These are phyloP conservation scores for Octopus sinensis DNA, from an alignment of 1,140 invertebrate species.

Conservation along the genomic window DNA sequence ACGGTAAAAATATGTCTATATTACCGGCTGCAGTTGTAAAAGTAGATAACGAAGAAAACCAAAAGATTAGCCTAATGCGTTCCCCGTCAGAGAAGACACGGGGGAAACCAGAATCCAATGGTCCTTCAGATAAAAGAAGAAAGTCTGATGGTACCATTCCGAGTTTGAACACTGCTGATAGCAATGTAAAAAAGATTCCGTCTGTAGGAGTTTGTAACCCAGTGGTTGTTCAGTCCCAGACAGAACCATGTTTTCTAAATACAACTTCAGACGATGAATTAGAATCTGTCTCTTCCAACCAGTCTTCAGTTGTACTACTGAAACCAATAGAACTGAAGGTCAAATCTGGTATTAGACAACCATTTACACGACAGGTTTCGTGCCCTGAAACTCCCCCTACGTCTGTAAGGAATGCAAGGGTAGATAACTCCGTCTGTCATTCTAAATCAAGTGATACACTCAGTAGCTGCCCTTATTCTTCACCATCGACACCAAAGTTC, in stretches of 20 bases:
- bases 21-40: conserved; percentile 27
- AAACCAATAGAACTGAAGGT: conserved; percentile 48
- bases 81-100: not conserved
- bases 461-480: conserved; percentile 40
- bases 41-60: conserved; percentile 4
- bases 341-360: conserved; percentile 24
- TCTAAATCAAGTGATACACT: conserved; percentile 48
- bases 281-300: conserved; percentile 43
- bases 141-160: not conserved
- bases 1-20: conserved; percentile 49
- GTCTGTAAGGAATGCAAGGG: no score
- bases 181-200: not conserved
- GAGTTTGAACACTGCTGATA: not conserved
- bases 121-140: not conserved
- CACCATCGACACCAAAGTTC: conserved; percentile 47
- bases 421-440: conserved; percentile 9
- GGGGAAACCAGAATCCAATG: not conserved
- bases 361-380: conserved; percentile 39
- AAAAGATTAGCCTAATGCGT: not conserved
- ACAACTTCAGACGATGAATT: conserved; percentile 43
- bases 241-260: conserved; percentile 19
- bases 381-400: conserved; percentile 30
- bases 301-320: conserved; percentile 46
- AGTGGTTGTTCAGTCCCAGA: conserved; percentile 1
- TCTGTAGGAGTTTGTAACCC: not conserved